phyloP scores from a whole-genome alignment of 2,888 invertebrate genomes.

The Cataglyphis albicans region DNA sequence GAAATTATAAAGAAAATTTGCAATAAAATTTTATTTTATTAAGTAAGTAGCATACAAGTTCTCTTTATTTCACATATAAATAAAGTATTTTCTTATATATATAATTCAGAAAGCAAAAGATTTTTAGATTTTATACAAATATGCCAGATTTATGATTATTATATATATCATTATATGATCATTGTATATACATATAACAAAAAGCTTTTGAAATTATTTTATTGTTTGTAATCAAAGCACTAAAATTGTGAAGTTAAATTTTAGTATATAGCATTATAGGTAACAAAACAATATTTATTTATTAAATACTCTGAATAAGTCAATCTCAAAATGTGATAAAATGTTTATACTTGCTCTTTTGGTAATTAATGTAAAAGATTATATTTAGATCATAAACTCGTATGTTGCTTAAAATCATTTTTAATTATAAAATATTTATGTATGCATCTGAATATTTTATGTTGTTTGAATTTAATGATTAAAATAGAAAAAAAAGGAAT shows the following conservation, averaged over 20 bases:
- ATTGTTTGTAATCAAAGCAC: not conserved
- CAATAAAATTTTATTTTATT: not conserved
- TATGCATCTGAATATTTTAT: not conserved
- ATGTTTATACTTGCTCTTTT: not conserved
- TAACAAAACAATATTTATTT: not conserved
- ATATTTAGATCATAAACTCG: not conserved
- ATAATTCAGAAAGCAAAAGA: not conserved
- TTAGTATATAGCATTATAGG: not conserved
- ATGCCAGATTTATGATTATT: not conserved
- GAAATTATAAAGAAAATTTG: not conserved
- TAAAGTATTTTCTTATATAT: not conserved
- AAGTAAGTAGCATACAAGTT: not conserved
- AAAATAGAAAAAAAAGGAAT: not conserved
- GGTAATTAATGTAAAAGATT: not conserved
- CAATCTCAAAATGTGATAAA: constrained; percentile 5
- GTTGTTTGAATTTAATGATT: not conserved
- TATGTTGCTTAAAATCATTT: not conserved
- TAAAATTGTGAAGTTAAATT: not conserved
- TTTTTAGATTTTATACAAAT: constrained; percentile 23
- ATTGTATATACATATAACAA: not conserved
- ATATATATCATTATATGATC: not conserved
- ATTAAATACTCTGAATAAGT: not conserved
- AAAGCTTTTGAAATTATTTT: not conserved
- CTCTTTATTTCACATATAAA: not conserved
- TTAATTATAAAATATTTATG: constrained; percentile 1